These are phyloP conservation scores for Delia radicum DNA, from an alignment of 1,140 invertebrate species.

Conservation along the genomic window DNA sequence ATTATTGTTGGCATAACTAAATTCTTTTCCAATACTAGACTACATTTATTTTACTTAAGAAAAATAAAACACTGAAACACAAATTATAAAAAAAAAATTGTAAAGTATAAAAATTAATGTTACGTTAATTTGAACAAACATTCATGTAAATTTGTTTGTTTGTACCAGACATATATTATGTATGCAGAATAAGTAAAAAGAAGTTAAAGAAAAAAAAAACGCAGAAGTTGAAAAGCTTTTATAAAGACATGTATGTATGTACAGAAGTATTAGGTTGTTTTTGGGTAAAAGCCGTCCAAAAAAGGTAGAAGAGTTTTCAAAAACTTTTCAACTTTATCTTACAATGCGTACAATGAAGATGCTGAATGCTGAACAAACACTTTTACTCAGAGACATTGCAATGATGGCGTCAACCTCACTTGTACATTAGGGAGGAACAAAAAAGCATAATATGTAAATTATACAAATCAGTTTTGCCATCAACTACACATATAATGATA, in stretches of 20 bases:
- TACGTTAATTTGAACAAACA: background rate
- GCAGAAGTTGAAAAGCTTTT: background rate
- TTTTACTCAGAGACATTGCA: slow-evolving; percentile 5
- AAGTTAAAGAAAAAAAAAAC: too few species aligned
- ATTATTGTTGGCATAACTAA: too few species aligned
- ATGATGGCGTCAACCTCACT: slow-evolving; percentile 9
- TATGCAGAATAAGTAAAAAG: background rate
- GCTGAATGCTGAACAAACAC: background rate
- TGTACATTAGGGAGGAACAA: too few species aligned
- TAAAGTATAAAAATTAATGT: background rate
- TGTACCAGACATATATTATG: background rate
- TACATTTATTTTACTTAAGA: background rate
- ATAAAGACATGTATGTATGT: background rate
- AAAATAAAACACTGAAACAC: background rate
- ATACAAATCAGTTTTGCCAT: too few species aligned
- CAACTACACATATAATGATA: too few species aligned
- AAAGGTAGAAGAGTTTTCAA: background rate
- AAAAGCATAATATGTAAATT: too few species aligned
- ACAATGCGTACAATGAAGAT: background rate
- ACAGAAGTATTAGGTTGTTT: background rate
- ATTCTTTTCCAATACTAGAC: too few species aligned
- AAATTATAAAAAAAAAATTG: background rate
- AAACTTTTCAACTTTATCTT: background rate
- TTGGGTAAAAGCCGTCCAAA: background rate
- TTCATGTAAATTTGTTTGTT: background rate